These are phyloP conservation scores for Archocentrus centrarchus DNA, from an alignment of 2,113 vertebrate genomes.

Conservation along the genomic window DNA sequence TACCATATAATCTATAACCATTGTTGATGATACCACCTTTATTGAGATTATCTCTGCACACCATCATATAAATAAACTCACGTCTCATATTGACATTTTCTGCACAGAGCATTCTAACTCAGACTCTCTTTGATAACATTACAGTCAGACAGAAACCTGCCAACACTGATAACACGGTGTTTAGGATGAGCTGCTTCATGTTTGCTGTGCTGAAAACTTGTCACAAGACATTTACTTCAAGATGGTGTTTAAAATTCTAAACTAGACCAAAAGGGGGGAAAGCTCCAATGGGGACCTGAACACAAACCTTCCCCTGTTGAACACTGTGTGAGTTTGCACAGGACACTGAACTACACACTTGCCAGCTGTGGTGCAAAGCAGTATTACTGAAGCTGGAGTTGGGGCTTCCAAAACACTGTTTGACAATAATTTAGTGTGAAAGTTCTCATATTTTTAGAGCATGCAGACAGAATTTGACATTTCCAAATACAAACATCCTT, in stretches of 20 bases:
- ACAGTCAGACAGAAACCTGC: not conserved
- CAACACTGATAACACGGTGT: not conserved
- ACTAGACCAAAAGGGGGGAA: not conserved
- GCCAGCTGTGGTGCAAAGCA: not conserved
- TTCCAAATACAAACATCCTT: not conserved
- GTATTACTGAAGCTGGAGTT: not conserved
- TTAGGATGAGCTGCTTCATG: not conserved
- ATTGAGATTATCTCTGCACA: not conserved
- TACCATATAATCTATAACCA: not conserved
- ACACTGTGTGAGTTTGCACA: not conserved
- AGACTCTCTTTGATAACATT: not conserved
- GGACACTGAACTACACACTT: not conserved
- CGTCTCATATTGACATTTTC: not conserved
- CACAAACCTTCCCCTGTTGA: not conserved
- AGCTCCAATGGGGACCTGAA: not conserved
- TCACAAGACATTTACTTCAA: constrained; percentile 35
- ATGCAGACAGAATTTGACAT: not conserved
- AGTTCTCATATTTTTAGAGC: not conserved
- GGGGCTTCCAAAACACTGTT: not conserved
- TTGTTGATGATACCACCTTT: not conserved
- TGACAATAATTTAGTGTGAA: constrained; percentile 20
- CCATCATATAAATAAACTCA: not conserved
- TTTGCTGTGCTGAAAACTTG: not conserved
- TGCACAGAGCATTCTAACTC: not conserved
- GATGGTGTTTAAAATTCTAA: constrained; percentile 9